Percentiles rank a stretch among this genome's conserved stretches.
Conservation (phyloP, 2,888 invertebrate species). For the Bimastos eiseni region DNA sequence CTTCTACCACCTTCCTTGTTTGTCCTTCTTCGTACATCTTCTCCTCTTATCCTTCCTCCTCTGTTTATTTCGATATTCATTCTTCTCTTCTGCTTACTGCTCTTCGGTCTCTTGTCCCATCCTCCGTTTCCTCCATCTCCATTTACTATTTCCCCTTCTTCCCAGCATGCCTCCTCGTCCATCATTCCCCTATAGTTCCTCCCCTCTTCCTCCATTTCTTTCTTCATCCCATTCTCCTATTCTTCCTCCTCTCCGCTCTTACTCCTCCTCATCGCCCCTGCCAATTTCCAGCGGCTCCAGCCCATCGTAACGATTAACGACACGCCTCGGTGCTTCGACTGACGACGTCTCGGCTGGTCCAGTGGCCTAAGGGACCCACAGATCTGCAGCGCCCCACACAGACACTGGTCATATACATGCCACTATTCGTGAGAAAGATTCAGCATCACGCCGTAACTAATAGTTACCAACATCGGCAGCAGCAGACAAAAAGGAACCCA, state of each 20-base stretch:
- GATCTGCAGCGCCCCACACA: neutral
- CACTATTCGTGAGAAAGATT: neutral
- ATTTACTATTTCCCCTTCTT: neutral
- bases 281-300: neutral
- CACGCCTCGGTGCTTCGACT: neutral
- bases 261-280: too few relatives aligned
- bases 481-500: neutral
- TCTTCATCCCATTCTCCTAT: neutral
- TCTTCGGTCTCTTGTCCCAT: neutral
- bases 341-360: neutral
- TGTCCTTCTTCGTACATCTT: neutral
- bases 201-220: neutral
- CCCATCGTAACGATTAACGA: neutral
- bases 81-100: neutral
- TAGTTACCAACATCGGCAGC: neutral
- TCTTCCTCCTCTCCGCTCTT: neutral
- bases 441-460: neutral
- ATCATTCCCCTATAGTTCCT: neutral
- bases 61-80: neutral
- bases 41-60: neutral
- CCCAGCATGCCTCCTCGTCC: neutral
- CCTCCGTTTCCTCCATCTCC: neutral
- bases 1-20: neutral
- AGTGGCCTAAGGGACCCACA: neutral
- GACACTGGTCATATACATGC: neutral